These are phyloP conservation scores for Campylomormyrus numenius DNA, from an alignment of 2,113 vertebrate species.

Conservation along the genomic window DNA sequence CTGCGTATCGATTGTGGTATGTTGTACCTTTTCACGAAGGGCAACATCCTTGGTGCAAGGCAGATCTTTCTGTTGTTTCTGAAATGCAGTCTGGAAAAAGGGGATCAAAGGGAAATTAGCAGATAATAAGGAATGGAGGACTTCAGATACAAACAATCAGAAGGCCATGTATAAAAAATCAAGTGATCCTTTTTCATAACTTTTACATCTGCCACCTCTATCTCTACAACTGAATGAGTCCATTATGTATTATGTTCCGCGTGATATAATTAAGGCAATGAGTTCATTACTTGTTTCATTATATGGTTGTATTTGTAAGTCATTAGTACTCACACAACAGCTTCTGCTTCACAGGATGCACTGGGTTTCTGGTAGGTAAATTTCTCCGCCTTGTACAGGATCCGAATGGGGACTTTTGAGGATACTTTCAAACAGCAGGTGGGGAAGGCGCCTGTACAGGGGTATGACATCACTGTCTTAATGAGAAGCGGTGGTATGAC, in stretches of 20 bases:
- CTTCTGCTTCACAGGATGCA: constrained; percentile 48
- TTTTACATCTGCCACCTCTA: not conserved
- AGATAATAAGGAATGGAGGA: not conserved
- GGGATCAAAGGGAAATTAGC: not conserved
- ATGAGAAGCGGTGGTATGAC: not conserved
- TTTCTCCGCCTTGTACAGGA: rapidly evolving
- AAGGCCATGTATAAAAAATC: not conserved
- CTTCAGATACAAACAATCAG: not conserved
- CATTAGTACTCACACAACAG: constrained; percentile 47
- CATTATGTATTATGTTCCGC: not conserved
- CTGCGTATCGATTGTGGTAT: rapidly evolving
- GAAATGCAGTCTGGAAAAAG: constrained; percentile 37
- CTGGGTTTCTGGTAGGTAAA: not conserved
- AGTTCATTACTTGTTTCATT: not conserved
- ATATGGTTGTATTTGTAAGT: not conserved
- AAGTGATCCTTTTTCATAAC: not conserved
- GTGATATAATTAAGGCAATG: not conserved
- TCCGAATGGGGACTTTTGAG: rapidly evolving
- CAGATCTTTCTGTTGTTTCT: constrained; percentile 5
- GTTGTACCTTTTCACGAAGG: rapidly evolving
- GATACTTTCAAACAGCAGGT: constrained; percentile 40
- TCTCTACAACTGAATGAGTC: not conserved
- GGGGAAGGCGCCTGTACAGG: constrained; percentile 39
- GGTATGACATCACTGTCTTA: not conserved
- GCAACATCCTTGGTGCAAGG: not conserved